Conservation (phyloP, 2,113 vertebrate species). For the Accipiter cooperii region DNA sequence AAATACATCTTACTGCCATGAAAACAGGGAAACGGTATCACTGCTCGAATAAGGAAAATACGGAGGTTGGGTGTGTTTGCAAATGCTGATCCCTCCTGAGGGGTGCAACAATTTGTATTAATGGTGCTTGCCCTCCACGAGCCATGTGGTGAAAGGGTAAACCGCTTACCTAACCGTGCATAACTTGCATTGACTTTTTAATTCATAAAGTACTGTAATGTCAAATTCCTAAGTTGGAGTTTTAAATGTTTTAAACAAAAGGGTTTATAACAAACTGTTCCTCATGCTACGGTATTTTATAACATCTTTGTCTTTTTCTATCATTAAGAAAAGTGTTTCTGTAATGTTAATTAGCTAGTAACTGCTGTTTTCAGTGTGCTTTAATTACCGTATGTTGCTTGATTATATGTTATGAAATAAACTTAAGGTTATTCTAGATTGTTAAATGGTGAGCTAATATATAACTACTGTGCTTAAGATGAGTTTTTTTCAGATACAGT, state of each 20-base stretch:
- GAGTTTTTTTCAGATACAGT: conserved; percentile 5
- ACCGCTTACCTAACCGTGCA: not conserved
- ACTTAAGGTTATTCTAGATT: conserved; percentile 73
- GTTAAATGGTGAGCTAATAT: conserved; percentile 53
- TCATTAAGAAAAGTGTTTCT: conserved; percentile 81
- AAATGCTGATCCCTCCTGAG: not conserved
- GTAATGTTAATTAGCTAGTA: conserved; percentile 82
- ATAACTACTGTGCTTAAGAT: conserved; percentile 33
- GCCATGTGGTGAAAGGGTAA: not conserved
- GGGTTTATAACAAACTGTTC: conserved; percentile 9
- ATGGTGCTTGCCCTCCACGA: not conserved
- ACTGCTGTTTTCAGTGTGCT: conserved; percentile 74
- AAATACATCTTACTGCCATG: not conserved
- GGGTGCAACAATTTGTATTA: not conserved
- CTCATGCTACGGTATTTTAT: not conserved
- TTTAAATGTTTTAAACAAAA: not conserved
- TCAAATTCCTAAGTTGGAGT: not conserved
- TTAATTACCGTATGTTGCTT: conserved; percentile 77
- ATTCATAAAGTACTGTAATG: not conserved
- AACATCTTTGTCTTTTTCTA: conserved; percentile 75
- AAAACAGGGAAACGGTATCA: not conserved
- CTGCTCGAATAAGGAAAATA: not conserved
- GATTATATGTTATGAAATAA: conserved; percentile 87
- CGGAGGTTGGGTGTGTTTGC: not conserved
- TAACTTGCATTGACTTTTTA: not conserved